These are phyloP conservation scores for Herminia tarsipennalis DNA, from an alignment of 2,888 invertebrate species.

Conservation along the genomic window DNA sequence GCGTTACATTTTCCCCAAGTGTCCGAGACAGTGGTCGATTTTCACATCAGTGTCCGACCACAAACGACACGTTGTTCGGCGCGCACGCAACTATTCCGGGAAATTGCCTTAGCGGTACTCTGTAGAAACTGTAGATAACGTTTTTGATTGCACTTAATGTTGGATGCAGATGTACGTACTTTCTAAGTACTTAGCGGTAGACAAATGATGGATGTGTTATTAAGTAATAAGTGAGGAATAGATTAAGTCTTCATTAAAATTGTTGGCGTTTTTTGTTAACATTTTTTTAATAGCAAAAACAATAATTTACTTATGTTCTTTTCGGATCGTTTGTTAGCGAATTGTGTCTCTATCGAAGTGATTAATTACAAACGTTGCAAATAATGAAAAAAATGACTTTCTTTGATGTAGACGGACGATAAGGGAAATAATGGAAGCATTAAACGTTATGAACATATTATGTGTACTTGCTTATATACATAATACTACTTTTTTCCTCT, in stretches of 20 bases:
- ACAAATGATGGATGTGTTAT: conserved; percentile 15
- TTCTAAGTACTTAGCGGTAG: background rate
- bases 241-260: background rate
- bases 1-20: background rate
- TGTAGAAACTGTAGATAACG: conserved; percentile 24
- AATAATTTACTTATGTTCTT: too few relatives aligned
- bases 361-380: too few relatives aligned
- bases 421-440: too few relatives aligned
- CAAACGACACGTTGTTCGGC: background rate
- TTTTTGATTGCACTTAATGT: conserved; percentile 35
- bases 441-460: too few relatives aligned
- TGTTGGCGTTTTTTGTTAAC: background rate
- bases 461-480: too few relatives aligned
- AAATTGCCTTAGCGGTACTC: conserved; percentile 40
- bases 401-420: too few relatives aligned
- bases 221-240: conserved; percentile 15
- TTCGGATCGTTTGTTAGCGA: too few relatives aligned
- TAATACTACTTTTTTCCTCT: too few relatives aligned
- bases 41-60: background rate
- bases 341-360: too few relatives aligned
- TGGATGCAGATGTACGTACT: conserved; percentile 21
- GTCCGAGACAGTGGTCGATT: background rate
- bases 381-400: too few relatives aligned
- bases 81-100: conserved; percentile 23
- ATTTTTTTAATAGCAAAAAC: background rate